A percentile compares a stretch with the other conserved stretches of the same genome.
phyloP scores from a whole-genome alignment of 1,140 invertebrate species.

The Aphelinus atriplicis region DNA sequence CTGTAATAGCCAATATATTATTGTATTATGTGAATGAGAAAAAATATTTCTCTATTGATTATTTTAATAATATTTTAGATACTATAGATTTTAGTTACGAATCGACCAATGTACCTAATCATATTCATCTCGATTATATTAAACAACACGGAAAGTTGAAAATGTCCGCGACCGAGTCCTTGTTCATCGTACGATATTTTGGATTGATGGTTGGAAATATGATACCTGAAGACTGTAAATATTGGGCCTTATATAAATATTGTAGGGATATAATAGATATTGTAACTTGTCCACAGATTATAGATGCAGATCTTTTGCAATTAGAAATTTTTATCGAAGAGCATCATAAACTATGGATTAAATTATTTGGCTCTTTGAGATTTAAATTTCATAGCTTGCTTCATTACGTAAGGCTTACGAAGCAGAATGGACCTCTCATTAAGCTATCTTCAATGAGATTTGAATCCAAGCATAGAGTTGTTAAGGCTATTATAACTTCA shows the following conservation, averaged over 20 bases:
- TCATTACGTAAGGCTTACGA: neutral
- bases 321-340: neutral
- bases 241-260: constrained; percentile 20
- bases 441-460: constrained; percentile 2
- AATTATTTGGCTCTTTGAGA: neutral
- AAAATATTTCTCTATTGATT: constrained; percentile 15
- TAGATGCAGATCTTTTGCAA: neutral
- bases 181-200: constrained; percentile 21
- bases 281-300: neutral
- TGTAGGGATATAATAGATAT: constrained; percentile 11
- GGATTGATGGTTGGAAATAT: constrained; percentile 11
- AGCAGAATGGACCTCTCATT: neutral
- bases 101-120: neutral
- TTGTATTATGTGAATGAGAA: neutral
- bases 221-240: neutral
- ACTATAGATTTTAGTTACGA: constrained; percentile 16
- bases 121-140: constrained; percentile 15
- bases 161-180: constrained; percentile 15
- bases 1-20: constrained; percentile 12
- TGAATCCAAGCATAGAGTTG: neutral
- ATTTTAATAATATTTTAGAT: constrained; percentile 19
- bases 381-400: constrained; percentile 1
- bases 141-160: constrained; percentile 7
- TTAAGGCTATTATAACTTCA: neutral
- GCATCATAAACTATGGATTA: neutral